Evolutionary conservation across 2,888 invertebrate genomes (phyloP), one percentile per base, ranked within the genome.

Genomic region (Strigamia crassipes): DNA sequence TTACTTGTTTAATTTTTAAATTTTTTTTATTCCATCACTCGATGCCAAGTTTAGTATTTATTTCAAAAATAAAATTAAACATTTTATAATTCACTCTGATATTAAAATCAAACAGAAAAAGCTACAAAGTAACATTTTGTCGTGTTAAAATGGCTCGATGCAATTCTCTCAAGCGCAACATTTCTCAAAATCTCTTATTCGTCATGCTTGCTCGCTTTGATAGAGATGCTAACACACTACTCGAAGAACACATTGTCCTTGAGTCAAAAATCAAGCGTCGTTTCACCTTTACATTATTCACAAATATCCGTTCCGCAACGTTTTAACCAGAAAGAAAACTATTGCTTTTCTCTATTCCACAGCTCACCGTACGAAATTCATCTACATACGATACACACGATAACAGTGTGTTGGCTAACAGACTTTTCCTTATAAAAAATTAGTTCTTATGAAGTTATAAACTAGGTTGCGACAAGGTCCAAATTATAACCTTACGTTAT

Each of bases 161-260:
- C n/a, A n/a, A n/a, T 56, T 18, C 56, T 18, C 56, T 56, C 56
- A 18, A 56, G 56, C 56, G 56, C n/a, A 56, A 1, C 56, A 9
- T 56, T 56, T 56, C 56, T 56, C 56, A 56, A 15, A 56, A 56
- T 56, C 56, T 56, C 56, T 21, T 56, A 56, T 56, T 56, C 21
- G 56, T 6, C 56, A 56, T 56, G 56, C 18, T 56, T 18, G 56
- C 56, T 56, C 18, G 56, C 56, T 56, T 56, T 56, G 56, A 56
- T 56, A n/a, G 51, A 51, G 51, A 51, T 18, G 51, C 51, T 18
- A 51, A 18, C 51, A 51, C 51, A n/a, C n/a, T 51, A 8, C 18
- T n/a, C 51, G 13, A 15, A n/a, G 51, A 51, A 51, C 18, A 51
- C 51, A 51, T 51, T 46, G 42, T 13, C 13, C 42, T 46, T 46